A percentile compares a stretch with the other conserved stretches of the same genome.
phyloP scores from a whole-genome alignment of 2,888 invertebrate species.

The Drosophila affinis region DNA sequence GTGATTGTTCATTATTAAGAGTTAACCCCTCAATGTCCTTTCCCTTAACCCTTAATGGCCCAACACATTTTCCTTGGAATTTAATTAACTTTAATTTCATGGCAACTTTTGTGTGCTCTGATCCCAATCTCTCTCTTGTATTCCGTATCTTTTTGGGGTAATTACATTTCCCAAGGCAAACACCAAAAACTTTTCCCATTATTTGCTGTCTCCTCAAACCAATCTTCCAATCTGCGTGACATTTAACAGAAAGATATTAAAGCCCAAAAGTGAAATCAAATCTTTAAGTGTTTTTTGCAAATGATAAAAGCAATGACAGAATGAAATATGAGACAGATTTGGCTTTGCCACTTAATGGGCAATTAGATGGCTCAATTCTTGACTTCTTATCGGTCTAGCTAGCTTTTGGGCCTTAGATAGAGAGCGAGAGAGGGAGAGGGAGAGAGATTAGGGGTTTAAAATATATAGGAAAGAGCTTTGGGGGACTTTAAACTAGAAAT shows the following conservation, averaged over 20 bases:
- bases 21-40: too few species aligned
- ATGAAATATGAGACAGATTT: conserved; percentile 17
- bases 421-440: too few species aligned
- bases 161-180: conserved; percentile 4
- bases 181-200: background rate
- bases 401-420: conserved; percentile 1
- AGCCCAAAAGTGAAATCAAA: background rate
- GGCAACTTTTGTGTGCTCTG: conserved; percentile 5
- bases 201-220: background rate
- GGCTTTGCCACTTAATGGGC: conserved; percentile 14
- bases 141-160: conserved; percentile 3
- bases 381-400: conserved; percentile 20
- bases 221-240: background rate
- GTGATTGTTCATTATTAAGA: background rate
- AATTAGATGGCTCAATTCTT: conserved; percentile 14
- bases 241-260: conserved; percentile 9
- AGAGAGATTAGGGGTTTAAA: background rate
- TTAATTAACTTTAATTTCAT: conserved; percentile 22
- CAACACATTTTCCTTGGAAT: background rate
- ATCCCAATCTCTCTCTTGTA: background rate
- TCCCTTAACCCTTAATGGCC: background rate
- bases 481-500: background rate
- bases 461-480: background rate
- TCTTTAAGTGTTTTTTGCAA: conserved; percentile 7
- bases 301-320: conserved; percentile 6